Evolutionary conservation across 2,888 invertebrate genomes (phyloP).

Genomic region (Lasioglossum figueresi): DNA sequence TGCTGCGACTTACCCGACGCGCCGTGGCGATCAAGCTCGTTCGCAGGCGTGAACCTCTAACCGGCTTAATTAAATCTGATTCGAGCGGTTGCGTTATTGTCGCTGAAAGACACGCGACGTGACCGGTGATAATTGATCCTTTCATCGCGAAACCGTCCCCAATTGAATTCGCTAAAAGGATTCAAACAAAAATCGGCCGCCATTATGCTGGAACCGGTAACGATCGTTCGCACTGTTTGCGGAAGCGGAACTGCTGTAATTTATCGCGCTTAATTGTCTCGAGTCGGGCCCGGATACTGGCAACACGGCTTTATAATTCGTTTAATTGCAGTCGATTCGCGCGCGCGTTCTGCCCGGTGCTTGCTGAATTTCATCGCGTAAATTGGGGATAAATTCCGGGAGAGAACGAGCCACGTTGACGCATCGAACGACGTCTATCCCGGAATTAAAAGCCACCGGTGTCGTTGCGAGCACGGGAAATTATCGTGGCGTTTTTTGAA

Average conservation of each 20-base stretch:
- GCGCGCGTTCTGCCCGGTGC: background rate
- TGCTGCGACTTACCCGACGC: constrained; percentile 25
- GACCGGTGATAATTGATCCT: constrained; percentile 45
- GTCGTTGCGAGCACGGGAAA: background rate
- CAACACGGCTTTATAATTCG: constrained; percentile 51
- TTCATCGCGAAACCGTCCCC: constrained; percentile 29
- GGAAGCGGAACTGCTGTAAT: constrained; percentile 58
- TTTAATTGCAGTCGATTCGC: constrained; percentile 46
- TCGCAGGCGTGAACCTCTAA: constrained; percentile 27
- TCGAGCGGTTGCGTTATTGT: constrained; percentile 21
- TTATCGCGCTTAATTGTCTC: constrained; percentile 64
- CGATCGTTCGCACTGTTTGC: constrained; percentile 25
- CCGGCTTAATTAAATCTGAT: constrained; percentile 42
- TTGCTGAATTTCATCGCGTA: constrained; percentile 20
- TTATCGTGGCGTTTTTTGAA: constrained; percentile 3
- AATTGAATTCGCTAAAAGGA: background rate
- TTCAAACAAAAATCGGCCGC: background rate
- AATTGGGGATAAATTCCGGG: constrained; percentile 24
- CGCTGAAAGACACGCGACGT: constrained; percentile 40
- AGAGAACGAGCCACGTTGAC: background rate
- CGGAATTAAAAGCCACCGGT: constrained; percentile 32
- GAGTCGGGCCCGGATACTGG: constrained; percentile 12
- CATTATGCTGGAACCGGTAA: background rate
- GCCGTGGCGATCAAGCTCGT: constrained; percentile 20
- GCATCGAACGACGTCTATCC: background rate